phyloP scores from a whole-genome alignment of 2,888 invertebrate species.

The Ametastegia equiseti region DNA sequence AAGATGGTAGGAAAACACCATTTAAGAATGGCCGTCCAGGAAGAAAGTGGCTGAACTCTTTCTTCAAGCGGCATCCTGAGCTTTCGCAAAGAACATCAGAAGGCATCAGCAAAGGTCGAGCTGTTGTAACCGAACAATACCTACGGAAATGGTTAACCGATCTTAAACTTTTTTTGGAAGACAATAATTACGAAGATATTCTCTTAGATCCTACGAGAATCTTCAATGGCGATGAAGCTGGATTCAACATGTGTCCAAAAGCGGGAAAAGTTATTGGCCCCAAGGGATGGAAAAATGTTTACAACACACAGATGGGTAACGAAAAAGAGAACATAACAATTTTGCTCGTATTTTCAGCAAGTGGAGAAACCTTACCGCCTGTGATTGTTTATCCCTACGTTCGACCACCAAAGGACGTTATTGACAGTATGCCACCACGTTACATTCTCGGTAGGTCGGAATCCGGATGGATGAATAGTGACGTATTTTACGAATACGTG shows the following conservation, averaged over 20 bases:
- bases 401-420: conserved; percentile 58
- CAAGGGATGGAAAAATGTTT: conserved; percentile 61
- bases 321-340: conserved; percentile 66
- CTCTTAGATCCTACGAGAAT: conserved; percentile 50
- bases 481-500: conserved; percentile 59
- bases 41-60: conserved; percentile 62
- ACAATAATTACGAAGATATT: conserved; percentile 25
- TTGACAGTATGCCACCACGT: conserved; percentile 57
- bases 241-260: conserved; percentile 61
- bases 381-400: conserved; percentile 59
- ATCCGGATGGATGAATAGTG: conserved; percentile 61
- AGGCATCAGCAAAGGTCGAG: conserved; percentile 61
- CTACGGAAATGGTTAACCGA: conserved; percentile 65
- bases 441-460: conserved; percentile 58
- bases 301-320: conserved; percentile 58
- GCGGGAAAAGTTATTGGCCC: conserved; percentile 63
- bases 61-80: conserved; percentile 62
- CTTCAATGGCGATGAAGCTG: conserved; percentile 60
- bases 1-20: conserved; percentile 4
- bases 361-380: conserved; percentile 59
- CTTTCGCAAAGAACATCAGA: conserved; percentile 58
- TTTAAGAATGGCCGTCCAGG: conserved; percentile 54
- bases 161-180: conserved; percentile 58
- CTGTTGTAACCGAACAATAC: conserved; percentile 61
- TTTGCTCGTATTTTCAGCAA: conserved; percentile 59